These are phyloP conservation scores for Orthosia gothica DNA, from an alignment of 2,888 invertebrate genomes.

Conservation along the genomic window DNA sequence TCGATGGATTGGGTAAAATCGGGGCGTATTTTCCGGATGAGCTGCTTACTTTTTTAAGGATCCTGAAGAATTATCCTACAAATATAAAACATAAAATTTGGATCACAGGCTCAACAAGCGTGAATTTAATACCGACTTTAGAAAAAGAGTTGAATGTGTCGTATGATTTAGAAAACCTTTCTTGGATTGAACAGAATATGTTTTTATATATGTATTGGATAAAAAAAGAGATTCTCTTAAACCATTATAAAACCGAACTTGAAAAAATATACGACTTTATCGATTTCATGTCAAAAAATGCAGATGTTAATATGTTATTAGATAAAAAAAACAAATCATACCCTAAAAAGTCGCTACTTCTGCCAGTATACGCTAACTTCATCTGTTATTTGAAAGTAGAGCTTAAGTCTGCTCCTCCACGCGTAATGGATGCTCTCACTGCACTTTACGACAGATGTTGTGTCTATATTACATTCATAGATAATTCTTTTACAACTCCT, in stretches of 20 bases:
- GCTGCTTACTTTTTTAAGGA: background rate
- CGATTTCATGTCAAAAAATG: background rate
- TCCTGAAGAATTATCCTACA: background rate
- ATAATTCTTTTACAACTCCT: too few relatives aligned
- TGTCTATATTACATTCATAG: background rate
- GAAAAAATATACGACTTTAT: conserved; percentile 1
- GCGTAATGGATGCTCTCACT: background rate
- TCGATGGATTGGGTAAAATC: conserved; percentile 21
- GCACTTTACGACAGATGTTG: background rate
- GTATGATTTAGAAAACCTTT: conserved; percentile 8
- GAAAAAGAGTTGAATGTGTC: background rate
- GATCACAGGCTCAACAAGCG: background rate
- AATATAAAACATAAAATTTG: conserved; percentile 1
- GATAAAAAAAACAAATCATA: background rate
- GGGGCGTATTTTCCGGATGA: background rate
- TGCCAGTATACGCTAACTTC: background rate
- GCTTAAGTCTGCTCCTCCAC: conserved; percentile 11
- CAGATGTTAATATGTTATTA: background rate
- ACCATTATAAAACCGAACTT: too few relatives aligned
- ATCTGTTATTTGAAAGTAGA: conserved; percentile 12
- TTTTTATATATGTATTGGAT: conserved; percentile 14
- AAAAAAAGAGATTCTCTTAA: background rate
- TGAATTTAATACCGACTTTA: background rate
- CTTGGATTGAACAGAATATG: conserved; percentile 14
- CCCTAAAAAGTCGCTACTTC: background rate